Evolutionary conservation across 2,113 vertebrate species (phyloP).

Genomic region (Ciconia stormi): DNA sequence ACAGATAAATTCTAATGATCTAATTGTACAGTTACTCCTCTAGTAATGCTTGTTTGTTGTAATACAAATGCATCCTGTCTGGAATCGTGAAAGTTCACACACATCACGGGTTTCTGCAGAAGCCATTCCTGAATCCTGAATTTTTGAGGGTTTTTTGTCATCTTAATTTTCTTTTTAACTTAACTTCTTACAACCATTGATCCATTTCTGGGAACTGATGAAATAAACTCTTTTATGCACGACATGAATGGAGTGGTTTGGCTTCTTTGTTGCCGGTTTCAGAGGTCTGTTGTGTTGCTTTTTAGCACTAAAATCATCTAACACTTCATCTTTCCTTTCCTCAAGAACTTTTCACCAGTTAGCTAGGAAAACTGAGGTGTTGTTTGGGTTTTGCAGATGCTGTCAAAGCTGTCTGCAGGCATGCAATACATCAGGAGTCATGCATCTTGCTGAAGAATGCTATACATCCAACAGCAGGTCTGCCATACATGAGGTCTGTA

Average conservation of each 20-base stretch:
- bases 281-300: neutral
- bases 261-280: neutral
- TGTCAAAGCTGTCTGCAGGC: neutral
- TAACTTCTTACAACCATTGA: neutral
- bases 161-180: neutral
- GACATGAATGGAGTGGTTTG: neutral
- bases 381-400: neutral
- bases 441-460: neutral
- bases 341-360: neutral
- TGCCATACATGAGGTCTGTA: neutral
- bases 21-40: neutral
- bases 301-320: neutral
- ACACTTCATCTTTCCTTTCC: neutral
- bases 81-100: neutral
- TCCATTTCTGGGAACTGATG: neutral
- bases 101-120: neutral
- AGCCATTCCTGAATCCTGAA: neutral
- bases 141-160: neutral
- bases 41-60: neutral
- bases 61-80: neutral
- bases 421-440: neutral
- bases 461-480: neutral
- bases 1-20: neutral
- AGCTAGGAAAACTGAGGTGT: neutral
- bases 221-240: neutral